A percentile compares a stretch with the other conserved stretches of the same genome.
These are phyloP conservation scores for Kradibia gibbosae DNA, from an alignment of 1,140 invertebrate species.

Conservation along the genomic window DNA sequence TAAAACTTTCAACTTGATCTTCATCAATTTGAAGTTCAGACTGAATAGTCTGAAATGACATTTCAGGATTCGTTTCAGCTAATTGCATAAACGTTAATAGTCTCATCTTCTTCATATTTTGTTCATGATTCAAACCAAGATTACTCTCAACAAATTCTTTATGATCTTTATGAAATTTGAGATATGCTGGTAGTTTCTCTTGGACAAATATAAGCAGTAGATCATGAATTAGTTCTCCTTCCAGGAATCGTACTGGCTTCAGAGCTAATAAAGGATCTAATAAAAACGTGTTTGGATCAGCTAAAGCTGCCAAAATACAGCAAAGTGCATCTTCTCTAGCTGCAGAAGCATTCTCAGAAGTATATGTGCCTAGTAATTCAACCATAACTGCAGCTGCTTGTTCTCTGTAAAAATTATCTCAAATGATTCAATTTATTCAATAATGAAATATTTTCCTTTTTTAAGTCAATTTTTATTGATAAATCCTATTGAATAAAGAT, in stretches of 20 bases:
- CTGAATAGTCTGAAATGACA: conserved; percentile 90
- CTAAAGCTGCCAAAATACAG: conserved; percentile 95
- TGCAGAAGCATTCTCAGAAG: conserved; percentile 95
- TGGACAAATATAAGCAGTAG: conserved; percentile 96
- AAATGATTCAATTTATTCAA: conserved; percentile 14
- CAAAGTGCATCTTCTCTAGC: conserved; percentile 96
- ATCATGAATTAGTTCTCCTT: conserved; percentile 96
- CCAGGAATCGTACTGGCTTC: conserved; percentile 96
- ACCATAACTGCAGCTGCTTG: conserved; percentile 96
- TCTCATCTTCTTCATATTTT: conserved; percentile 97
- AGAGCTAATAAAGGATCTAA: conserved; percentile 93
- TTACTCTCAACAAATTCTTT: conserved; percentile 91
- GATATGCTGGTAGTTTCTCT: conserved; percentile 91
- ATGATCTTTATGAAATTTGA: conserved; percentile 93
- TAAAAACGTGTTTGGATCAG: conserved; percentile 95
- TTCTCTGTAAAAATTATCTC: conserved; percentile 77
- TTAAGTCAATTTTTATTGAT: background rate
- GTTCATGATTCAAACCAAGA: conserved; percentile 93
- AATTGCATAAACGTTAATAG: conserved; percentile 97
- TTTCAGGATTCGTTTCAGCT: conserved; percentile 92
- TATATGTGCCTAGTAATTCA: conserved; percentile 95
- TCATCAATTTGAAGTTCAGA: conserved; percentile 89
- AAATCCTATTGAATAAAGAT: background rate
- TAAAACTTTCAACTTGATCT: conserved; percentile 94
- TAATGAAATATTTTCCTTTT: background rate